These are phyloP conservation scores for Arvicanthis niloticus DNA, from an alignment of 2,113 vertebrate genomes.

Conservation along the genomic window DNA sequence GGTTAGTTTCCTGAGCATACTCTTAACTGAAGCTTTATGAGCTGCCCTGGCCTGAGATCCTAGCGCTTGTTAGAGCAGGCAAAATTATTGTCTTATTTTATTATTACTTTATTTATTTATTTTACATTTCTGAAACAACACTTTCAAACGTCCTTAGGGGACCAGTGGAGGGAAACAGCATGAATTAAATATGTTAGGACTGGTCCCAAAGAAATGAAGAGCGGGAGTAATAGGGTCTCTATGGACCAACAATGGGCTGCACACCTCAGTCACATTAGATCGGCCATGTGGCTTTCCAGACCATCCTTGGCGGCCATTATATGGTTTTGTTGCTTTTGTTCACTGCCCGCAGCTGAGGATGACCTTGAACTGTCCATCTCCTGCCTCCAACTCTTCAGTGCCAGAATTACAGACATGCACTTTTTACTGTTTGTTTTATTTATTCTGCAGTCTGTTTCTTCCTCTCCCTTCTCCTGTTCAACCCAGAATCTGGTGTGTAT, in stretches of 20 bases:
- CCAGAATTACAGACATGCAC: no score
- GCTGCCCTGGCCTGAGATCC: background rate
- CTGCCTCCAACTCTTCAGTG: no score
- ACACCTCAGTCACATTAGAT: background rate
- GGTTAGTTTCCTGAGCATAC: background rate
- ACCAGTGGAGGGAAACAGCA: background rate
- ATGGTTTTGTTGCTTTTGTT: background rate
- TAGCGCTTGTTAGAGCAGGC: conserved; percentile 17
- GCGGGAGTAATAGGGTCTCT: background rate
- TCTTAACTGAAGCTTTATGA: background rate
- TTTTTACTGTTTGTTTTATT: background rate
- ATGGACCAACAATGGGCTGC: background rate
- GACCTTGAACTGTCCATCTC: background rate
- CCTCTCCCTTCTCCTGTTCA: background rate
- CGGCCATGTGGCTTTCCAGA: conserved; percentile 1
- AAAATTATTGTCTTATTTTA: background rate
- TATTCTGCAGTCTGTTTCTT: background rate
- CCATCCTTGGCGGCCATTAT: background rate
- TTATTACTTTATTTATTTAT: background rate
- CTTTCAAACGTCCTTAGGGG: background rate
- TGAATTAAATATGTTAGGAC: background rate
- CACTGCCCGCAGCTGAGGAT: background rate
- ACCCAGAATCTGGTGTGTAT: background rate
- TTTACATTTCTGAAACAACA: background rate
- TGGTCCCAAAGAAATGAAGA: background rate